Base-by-base conservation (phyloP, 2,888 invertebrate genomes). In the Andrena camellia region DNA sequence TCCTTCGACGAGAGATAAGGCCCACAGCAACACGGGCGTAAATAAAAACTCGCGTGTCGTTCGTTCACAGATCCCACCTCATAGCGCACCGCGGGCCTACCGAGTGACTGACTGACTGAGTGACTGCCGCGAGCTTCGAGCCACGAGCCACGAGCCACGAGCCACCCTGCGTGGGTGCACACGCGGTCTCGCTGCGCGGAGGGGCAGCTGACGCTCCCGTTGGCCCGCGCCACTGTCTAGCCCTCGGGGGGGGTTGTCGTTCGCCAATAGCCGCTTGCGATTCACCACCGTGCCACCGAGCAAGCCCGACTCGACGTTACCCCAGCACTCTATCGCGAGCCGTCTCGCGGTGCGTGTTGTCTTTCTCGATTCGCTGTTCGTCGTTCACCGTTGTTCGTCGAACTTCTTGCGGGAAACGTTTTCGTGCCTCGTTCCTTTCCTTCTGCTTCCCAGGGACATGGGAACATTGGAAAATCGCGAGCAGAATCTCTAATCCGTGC, bases 61-160 rank as follows among this genome's bases (percentile, higher is more conserved):
- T 67, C 68, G 42, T 54, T 76, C 87, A 83, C 69, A 88, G 86
- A 74, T 90, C 91, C 90, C 90, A 89, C 88, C 91, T 90, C 88
- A 90, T 87, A 87, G 90, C 92, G 92, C 91, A 93, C 93, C 93
- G 92, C 93, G 92, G 92, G 92, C 93, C 93, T 90, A 93, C 92
- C 93, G 92, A 92, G 90, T 90, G 89, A 91, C 92, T 91, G 92
- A 92, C 90, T 90, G 91, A 91, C 90, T 89, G 91, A 91, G 85
- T 89, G 90, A 90, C 91, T 90, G 86, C 86, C 85, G 76, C 79
- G 83, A 88, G 85, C 87, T 83, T 83, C 83, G 85, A 86, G 86
- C 88, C 90, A 90, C 87, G 90, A 89, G 89, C 89, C 88, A 86
- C 86, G 81, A 84, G 86, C 86, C 89, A 89, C 86, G 90, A 89